Base-by-base conservation (phyloP, 2,113 vertebrate species). In the Fregata magnificens region DNA sequence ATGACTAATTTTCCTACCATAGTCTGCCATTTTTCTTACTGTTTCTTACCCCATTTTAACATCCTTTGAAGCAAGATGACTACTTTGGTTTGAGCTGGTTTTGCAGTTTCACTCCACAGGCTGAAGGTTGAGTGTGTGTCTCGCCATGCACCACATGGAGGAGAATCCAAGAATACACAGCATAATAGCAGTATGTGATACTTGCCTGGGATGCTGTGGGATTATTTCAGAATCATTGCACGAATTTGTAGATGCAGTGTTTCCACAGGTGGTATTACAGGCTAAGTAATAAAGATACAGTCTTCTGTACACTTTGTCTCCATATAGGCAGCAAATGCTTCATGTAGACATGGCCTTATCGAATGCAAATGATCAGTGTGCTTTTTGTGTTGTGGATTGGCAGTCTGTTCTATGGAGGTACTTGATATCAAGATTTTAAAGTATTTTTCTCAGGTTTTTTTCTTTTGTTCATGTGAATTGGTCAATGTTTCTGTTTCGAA, bases 1-100 rank as follows among this genome's bases (percentile, higher is more conserved):
- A 44, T 62, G 4, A n/a, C 42, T 66, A 0, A 15, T 72, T 79
- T 82, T 8, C 13, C 6, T 77, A 2, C 34, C 2, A 0, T 22
- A 38, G 8, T 78, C 56, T 90, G 17, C 24, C 24, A 25, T 67
- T 95, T 74, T 84, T 74, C 2, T 58, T 79, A 11, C 31, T 25
- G 13, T 67, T 93, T 71, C 70, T 77, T 82, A n/a, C 10, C 15
- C 16, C 7, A 3, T 69, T 65, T 92, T 34, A 55, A 52, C 31
- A 34, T 34, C 36, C 13, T 82, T 56, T 42, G 45, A 80, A 82
- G 44, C 40, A 84, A 53, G 52, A 11, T 1, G 0, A 6, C 22
- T 69, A 0, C 59, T 91, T 47, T 29, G 70, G 52, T 10, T 55
- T 42, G 52, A 63, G 47, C 56, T 74, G 10, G 11, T 53, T 83